Conservation (phyloP, 1,140 invertebrate genomes). For the Drosophila tsacasi region DNA sequence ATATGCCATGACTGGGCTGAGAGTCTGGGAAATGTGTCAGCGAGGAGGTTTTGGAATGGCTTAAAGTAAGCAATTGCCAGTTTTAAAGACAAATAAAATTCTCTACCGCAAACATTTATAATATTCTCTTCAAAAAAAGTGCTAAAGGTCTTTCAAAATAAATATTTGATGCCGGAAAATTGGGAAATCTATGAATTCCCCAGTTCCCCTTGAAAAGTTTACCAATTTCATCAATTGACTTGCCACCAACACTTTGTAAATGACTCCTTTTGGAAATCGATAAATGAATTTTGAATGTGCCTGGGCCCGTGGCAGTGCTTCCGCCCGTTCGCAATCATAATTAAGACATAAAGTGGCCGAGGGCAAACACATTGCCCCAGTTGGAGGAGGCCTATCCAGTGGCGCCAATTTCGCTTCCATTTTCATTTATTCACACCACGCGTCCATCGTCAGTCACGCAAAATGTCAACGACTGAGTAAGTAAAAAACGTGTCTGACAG, state of each 20-base stretch:
- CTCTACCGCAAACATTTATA: too few relatives aligned
- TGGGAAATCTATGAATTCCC: background rate
- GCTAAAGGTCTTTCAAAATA: background rate
- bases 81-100: background rate
- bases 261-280: slow-evolving; percentile 50
- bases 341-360: slow-evolving; percentile 73
- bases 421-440: slow-evolving; percentile 83
- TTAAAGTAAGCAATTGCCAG: background rate
- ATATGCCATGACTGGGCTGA: background rate
- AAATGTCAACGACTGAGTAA: slow-evolving; percentile 82
- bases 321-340: slow-evolving; percentile 67
- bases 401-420: slow-evolving; percentile 68
- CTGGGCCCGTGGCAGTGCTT: slow-evolving; percentile 8
- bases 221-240: slow-evolving; percentile 23
- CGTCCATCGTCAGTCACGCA: slow-evolving; percentile 82
- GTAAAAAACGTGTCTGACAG: slow-evolving; percentile 78
- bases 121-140: too few relatives aligned
- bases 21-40: background rate
- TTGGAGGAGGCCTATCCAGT: slow-evolving; percentile 47
- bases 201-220: background rate
- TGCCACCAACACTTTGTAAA: slow-evolving; percentile 44
- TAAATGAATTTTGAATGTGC: slow-evolving; percentile 54
- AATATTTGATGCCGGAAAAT: background rate
- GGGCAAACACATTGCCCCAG: slow-evolving; percentile 70
- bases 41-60: background rate